These are phyloP conservation scores for Eulemur coronatus DNA, from an alignment of 2,797 vertebrate genomes.

Conservation along the genomic window DNA sequence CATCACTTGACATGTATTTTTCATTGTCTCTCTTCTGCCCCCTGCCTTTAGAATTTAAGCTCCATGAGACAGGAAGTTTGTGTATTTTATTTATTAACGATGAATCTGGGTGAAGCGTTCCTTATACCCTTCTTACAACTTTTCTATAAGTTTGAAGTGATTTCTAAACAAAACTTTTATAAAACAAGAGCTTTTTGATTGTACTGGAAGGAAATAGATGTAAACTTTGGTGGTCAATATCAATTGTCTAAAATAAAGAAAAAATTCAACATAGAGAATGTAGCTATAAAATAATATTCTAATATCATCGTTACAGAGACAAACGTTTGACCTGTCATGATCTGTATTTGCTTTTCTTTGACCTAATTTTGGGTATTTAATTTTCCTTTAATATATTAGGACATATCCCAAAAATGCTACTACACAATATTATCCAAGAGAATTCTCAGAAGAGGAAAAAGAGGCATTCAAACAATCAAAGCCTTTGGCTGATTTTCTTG, in stretches of 20 bases:
- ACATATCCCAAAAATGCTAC: constrained; percentile 86
- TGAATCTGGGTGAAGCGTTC: neutral
- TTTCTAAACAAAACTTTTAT: neutral
- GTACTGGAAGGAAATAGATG: neutral
- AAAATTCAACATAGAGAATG: neutral
- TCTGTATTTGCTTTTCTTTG: constrained; percentile 17
- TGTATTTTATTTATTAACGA: neutral
- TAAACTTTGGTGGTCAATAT: neutral
- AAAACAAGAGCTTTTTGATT: neutral
- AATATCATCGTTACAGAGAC: neutral
- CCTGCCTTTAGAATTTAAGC: neutral
- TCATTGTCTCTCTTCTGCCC: neutral
- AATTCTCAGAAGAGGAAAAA: constrained; percentile 87
- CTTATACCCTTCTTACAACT: neutral
- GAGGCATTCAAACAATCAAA: constrained; percentile 82
- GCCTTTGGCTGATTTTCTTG: constrained; percentile 86
- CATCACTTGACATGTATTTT: neutral
- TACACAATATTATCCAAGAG: constrained; percentile 88
- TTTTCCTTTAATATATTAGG: constrained; percentile 83
- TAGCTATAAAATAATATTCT: constrained; percentile 18
- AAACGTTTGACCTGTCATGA: neutral
- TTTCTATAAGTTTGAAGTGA: neutral
- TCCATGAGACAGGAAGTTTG: neutral
- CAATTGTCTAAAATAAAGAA: constrained; percentile 20
- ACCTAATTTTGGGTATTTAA: neutral